phyloP scores from a whole-genome alignment of 2,797 vertebrate species.

The Enteromius afrohamiltoni region DNA sequence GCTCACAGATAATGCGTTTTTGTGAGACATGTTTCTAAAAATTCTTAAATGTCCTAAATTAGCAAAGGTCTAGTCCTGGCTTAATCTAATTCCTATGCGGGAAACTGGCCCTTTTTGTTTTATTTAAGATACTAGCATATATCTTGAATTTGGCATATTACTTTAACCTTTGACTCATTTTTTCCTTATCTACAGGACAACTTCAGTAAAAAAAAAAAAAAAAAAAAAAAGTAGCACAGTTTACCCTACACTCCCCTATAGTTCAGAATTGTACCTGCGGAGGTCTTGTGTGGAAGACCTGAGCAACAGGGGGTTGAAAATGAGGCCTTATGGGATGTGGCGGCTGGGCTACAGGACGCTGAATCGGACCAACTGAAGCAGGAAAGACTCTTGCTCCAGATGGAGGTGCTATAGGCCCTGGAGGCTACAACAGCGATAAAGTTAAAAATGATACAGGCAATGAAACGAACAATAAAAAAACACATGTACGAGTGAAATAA shows the following conservation, averaged over 20 bases:
- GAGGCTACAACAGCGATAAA: slow-evolving; percentile 68
- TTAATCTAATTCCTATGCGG: too few species aligned
- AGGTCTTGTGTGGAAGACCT: slow-evolving; percentile 73
- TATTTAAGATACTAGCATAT: neutral
- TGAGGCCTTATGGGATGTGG: slow-evolving; percentile 72
- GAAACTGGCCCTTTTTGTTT: too few species aligned
- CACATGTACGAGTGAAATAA: neutral
- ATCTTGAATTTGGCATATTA: neutral
- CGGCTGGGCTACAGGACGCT: slow-evolving; percentile 70
- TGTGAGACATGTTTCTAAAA: too few species aligned
- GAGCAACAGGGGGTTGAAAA: slow-evolving; percentile 73
- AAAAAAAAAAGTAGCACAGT: too few species aligned
- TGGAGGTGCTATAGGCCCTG: slow-evolving; percentile 76
- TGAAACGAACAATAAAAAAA: neutral
- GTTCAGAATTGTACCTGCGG: slow-evolving; percentile 72
- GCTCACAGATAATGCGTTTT: too few species aligned
- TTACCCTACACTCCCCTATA: neutral
- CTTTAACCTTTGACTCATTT: neutral
- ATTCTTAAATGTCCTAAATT: too few species aligned
- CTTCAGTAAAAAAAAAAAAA: neutral
- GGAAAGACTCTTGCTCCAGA: slow-evolving; percentile 43
- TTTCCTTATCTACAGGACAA: neutral
- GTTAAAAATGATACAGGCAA: neutral
- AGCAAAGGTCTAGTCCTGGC: too few species aligned
- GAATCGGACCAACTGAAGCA: slow-evolving; percentile 45